A percentile compares a stretch with the other conserved stretches of the same genome.
These are phyloP conservation scores for Anastrepha ludens DNA, from an alignment of 1,140 invertebrate genomes.

Conservation along the genomic window DNA sequence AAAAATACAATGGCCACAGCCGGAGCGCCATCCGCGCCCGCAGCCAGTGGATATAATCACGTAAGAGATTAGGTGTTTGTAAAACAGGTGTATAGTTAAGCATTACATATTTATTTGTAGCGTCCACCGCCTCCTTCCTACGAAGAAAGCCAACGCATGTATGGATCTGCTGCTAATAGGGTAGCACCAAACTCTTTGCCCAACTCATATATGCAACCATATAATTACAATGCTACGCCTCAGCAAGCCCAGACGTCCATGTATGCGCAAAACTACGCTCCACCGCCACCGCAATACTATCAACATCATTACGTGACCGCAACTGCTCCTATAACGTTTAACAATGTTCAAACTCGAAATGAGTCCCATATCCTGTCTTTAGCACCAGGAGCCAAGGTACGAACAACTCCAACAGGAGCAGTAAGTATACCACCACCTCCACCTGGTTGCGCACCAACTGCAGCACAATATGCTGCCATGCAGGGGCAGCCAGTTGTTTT, in stretches of 20 bases:
- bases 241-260: conserved; percentile 54
- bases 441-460: conserved; percentile 67
- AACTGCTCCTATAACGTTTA: conserved; percentile 4
- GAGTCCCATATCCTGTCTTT: conserved; percentile 61
- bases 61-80: not conserved
- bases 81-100: not conserved
- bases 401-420: conserved; percentile 62
- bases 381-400: conserved; percentile 64
- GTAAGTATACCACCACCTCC: conserved; percentile 70
- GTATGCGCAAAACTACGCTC: conserved; percentile 27
- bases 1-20: not conserved
- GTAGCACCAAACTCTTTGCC: conserved; percentile 60
- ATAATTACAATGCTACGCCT: conserved; percentile 25
- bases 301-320: conserved; percentile 57
- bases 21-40: conserved; percentile 17
- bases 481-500: conserved; percentile 69
- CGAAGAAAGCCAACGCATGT: conserved; percentile 65
- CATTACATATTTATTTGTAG: conserved; percentile 57
- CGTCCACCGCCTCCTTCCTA: conserved; percentile 68
- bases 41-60: not conserved
- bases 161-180: conserved; percentile 27
- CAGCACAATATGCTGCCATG: conserved; percentile 69
- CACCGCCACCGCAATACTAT: conserved; percentile 56
- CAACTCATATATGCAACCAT: conserved; percentile 3
- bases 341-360: not conserved